Evolutionary conservation across 2,888 invertebrate species (phyloP), one percentile per base, ranked within the genome.

Genomic region (Heliconius sara): DNA sequence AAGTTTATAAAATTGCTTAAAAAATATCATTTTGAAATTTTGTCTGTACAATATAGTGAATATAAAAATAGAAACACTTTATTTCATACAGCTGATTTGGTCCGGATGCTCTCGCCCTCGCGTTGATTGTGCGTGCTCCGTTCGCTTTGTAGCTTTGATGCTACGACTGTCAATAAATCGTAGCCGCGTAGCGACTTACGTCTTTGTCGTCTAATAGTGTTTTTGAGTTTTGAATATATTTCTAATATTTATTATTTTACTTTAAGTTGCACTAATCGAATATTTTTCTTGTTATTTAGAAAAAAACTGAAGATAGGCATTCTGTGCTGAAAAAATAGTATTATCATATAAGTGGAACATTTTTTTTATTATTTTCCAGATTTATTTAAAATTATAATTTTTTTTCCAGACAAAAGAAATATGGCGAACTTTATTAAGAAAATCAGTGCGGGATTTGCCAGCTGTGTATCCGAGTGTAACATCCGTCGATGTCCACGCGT

Each of bases 131-230:
- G 88, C 89, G 87, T 88, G 87, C 85, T 84, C 84, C 84, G 83
- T 79, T 81, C 79, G 86, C 73, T 87, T 75, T 88, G 85, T 88
- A 86, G 87, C 89, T 92, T 92, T 91, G 89, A 91, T 86, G 88
- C 85, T 84, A 84, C 85, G 74, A 66, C 78, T 83, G 79, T 78
- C 81, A 83, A 83, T 83, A 83, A 71, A 79, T 68, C 73, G 60
- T 74, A 81, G 65, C 65, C 71, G 71, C 63, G 47, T 72, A 73
- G 73, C 60, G 34, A 60, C 39, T 60, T 73, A 25, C 16, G 16
- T 39, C 60, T 73, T 39, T 72, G 52, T 72, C 13, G 19, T 30
- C 22, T 39, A n/a, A 39, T n/a, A 13, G 39, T 68, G 12, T 39
- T 39, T 39, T 39, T 19, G 34, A 9, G 34, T 34, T 12, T 52